phyloP scores from a whole-genome alignment of 64 coral and sea anemone species.

The Montipora efflorescens region DNA sequence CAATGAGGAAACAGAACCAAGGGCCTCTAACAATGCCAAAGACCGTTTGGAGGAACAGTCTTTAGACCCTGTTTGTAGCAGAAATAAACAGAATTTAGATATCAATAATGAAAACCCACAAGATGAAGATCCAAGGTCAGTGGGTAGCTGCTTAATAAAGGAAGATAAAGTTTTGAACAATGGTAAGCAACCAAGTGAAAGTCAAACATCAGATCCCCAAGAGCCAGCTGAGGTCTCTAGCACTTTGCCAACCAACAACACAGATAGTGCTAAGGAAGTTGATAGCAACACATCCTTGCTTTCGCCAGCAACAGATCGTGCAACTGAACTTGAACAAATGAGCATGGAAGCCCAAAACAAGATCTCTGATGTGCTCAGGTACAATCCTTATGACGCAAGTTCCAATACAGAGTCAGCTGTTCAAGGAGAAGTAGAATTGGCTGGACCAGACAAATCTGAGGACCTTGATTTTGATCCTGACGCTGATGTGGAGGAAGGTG shows the following conservation, averaged over 20 bases:
- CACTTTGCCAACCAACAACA: neutral
- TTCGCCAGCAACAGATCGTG: neutral
- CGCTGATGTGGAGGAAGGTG: conserved; percentile 15
- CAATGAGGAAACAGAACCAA: neutral
- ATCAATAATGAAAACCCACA: neutral
- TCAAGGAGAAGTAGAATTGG: neutral
- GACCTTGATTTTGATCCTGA: neutral
- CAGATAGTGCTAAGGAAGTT: neutral
- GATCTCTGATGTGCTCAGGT: conserved; percentile 26
- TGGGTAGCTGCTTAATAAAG: neutral
- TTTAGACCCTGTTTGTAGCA: neutral
- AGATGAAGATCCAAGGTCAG: neutral
- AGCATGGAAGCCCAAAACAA: neutral
- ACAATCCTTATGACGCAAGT: neutral
- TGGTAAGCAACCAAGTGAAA: neutral
- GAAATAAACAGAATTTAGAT: neutral
- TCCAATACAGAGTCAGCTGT: neutral
- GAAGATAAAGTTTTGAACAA: neutral
- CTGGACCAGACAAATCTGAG: neutral
- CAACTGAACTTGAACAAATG: conserved; percentile 40
- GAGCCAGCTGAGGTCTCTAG: neutral
- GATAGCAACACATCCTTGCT: neutral
- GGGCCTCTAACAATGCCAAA: neutral
- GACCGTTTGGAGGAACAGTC: neutral
- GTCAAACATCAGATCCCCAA: neutral